phyloP scores from a whole-genome alignment of 2,888 invertebrate species.

The Xanthia icteritia region DNA sequence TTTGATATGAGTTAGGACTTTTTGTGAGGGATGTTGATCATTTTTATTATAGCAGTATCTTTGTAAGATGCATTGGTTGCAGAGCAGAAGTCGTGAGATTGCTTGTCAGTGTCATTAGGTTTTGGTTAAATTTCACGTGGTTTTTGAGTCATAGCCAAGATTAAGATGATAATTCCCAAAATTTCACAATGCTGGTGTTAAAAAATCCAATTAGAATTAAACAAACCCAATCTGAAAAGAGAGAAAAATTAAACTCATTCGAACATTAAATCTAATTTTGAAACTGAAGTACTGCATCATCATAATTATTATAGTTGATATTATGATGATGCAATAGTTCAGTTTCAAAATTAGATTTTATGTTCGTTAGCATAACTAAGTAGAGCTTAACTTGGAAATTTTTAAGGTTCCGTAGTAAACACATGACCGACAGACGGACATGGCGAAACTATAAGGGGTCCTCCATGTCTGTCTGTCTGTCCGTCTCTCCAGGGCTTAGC shows the following conservation, averaged over 20 bases:
- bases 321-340: not conserved
- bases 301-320: no score
- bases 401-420: no score
- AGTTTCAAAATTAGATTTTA: not conserved
- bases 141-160: not conserved
- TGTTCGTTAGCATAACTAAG: no score
- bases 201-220: not conserved
- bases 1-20: constrained; percentile 45
- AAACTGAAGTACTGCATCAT: no score
- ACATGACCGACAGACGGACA: no score
- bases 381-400: no score
- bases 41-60: constrained; percentile 13
- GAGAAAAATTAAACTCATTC: not conserved
- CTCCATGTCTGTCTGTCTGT: no score
- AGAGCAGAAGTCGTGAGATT: not conserved
- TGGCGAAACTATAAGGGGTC: no score
- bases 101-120: not conserved
- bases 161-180: not conserved
- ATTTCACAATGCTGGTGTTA: not conserved
- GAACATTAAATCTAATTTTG: no score
- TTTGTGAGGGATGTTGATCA: constrained; percentile 22
- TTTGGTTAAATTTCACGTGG: not conserved
- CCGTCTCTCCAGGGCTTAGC: no score
- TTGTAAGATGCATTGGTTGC: not conserved
- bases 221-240: no score